Evolutionary conservation across 1,140 invertebrate genomes (phyloP).

Genomic region (Hylaeus volcanicus): DNA sequence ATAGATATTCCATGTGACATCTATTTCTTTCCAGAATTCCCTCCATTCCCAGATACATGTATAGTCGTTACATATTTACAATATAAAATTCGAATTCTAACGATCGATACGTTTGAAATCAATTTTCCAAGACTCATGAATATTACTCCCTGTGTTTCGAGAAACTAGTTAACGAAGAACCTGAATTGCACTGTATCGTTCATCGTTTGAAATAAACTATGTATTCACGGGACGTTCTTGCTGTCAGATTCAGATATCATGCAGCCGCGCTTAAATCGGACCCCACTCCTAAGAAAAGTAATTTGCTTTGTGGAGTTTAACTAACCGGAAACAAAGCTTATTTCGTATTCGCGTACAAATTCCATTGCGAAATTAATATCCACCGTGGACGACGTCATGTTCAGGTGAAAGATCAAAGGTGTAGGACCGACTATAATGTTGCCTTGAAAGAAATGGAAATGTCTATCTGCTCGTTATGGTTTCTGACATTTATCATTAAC

Average conservation of each 20-base stretch:
- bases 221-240: not conserved
- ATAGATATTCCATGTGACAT: slow-evolving; percentile 9
- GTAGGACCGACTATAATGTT: not conserved
- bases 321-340: not conserved
- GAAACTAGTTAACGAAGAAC: not conserved
- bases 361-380: not conserved
- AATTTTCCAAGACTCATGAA: not conserved
- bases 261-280: not conserved
- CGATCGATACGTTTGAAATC: no score
- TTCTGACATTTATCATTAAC: no score
- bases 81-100: not conserved
- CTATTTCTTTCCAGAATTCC: not conserved
- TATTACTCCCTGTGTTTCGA: not conserved
- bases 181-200: not conserved
- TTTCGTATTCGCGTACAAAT: not conserved
- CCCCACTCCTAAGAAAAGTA: no score
- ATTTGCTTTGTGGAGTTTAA: not conserved
- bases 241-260: not conserved
- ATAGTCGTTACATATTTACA: no score
- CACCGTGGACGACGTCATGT: not conserved
- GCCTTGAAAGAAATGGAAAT: no score
- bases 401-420: not conserved
- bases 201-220: not conserved
- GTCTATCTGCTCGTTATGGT: no score
- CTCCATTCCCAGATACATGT: no score